Percentiles rank a stretch among this genome's conserved stretches.
Conservation (phyloP, 2,113 vertebrate genomes). For the Polyodon spathula region DNA sequence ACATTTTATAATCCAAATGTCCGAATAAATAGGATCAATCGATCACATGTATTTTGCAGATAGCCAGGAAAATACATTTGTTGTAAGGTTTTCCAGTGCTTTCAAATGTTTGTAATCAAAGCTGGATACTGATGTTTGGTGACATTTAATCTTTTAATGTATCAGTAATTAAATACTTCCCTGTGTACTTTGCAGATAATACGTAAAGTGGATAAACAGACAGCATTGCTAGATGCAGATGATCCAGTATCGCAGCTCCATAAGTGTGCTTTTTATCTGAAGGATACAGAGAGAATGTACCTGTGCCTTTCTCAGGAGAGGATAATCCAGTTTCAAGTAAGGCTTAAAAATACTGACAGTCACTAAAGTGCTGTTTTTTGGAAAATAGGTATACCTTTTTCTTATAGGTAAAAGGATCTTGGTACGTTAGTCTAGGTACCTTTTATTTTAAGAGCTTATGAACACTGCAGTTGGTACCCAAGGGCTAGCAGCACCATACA, state of each 20-base stretch:
- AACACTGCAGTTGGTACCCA: no score
- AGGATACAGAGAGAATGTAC: slow-evolving; percentile 99
- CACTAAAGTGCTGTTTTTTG: not conserved
- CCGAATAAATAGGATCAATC: not conserved
- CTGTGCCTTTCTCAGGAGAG: slow-evolving; percentile 99
- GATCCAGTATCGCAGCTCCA: slow-evolving; percentile 97
- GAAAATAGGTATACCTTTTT: not conserved
- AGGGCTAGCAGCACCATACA: no score
- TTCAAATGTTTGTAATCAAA: not conserved
- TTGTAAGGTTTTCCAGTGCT: not conserved
- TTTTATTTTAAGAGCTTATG: no score
- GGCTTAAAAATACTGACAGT: slow-evolving; percentile 19
- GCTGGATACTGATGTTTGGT: not conserved
- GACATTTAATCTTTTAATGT: slow-evolving; percentile 5
- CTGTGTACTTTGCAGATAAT: slow-evolving; percentile 67
- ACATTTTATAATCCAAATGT: no score
- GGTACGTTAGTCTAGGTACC: no score
- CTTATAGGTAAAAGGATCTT: no score
- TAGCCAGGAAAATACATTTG: not conserved
- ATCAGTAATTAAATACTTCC: not conserved
- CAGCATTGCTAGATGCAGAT: slow-evolving; percentile 89
- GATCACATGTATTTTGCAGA: slow-evolving; percentile 1
- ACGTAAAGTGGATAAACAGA: slow-evolving; percentile 98
- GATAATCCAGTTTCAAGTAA: slow-evolving; percentile 99
- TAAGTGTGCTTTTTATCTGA: slow-evolving; percentile 98